Evolutionary conservation across 1,140 invertebrate genomes (phyloP).

Genomic region (Spodoptera litura): DNA sequence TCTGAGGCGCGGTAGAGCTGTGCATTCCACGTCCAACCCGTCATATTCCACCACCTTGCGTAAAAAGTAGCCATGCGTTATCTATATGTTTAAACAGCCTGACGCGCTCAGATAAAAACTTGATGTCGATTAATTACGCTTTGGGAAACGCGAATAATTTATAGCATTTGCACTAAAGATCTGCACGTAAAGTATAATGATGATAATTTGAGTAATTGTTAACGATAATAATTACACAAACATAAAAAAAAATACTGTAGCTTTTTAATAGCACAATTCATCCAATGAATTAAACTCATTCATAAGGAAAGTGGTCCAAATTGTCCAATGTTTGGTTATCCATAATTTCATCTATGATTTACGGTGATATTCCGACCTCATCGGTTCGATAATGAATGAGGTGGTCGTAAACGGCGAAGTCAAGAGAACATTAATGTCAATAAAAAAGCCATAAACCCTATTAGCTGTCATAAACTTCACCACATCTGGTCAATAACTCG

Average conservation of each 20-base stretch:
- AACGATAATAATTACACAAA: not conserved
- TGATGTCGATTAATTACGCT: slow-evolving; percentile 54
- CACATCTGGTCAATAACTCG: slow-evolving; percentile 81
- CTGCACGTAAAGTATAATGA: slow-evolving; percentile 15
- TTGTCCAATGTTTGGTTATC: slow-evolving; percentile 57
- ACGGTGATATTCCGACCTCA: slow-evolving; percentile 79
- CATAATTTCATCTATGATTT: slow-evolving; percentile 78
- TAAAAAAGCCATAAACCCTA: slow-evolving; percentile 85
- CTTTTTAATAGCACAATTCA: slow-evolving; percentile 20
- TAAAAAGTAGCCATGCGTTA: slow-evolving; percentile 50
- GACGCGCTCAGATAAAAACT: slow-evolving; percentile 55
- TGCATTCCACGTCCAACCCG: not conserved
- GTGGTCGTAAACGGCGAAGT: slow-evolving; percentile 79
- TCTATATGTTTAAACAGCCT: slow-evolving; percentile 49
- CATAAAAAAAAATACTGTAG: slow-evolving; percentile 1
- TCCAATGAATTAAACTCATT: slow-evolving; percentile 58
- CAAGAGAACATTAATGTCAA: slow-evolving; percentile 84
- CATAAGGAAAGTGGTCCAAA: slow-evolving; percentile 55
- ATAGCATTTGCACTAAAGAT: slow-evolving; percentile 36
- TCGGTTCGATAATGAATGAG: slow-evolving; percentile 83
- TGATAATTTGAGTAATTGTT: slow-evolving; percentile 25
- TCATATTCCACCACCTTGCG: slow-evolving; percentile 27
- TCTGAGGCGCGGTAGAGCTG: not conserved
- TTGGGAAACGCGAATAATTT: slow-evolving; percentile 50
- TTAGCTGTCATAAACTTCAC: slow-evolving; percentile 83